These are phyloP conservation scores for Leuctra nigra DNA, from an alignment of 2,888 invertebrate genomes.

Conservation along the genomic window DNA sequence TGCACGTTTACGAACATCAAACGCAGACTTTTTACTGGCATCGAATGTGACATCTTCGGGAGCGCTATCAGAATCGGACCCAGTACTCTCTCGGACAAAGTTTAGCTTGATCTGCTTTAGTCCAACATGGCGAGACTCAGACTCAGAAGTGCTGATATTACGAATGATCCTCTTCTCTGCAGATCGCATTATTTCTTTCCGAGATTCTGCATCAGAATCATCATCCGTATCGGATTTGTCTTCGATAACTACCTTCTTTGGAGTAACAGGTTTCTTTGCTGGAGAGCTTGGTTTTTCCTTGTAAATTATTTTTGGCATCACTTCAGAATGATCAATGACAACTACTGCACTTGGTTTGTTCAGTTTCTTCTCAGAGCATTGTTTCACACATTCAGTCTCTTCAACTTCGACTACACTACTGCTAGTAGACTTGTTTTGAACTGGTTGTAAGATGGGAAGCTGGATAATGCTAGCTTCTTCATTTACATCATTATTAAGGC, in stretches of 20 bases:
- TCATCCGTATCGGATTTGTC: slow-evolving; percentile 20
- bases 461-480: no score
- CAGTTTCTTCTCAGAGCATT: no score
- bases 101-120: not conserved
- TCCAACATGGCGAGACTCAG: slow-evolving; percentile 16
- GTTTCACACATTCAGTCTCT: no score
- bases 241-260: slow-evolving; percentile 6
- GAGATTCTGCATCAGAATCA: slow-evolving; percentile 28
- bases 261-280: not conserved
- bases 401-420: no score
- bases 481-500: no score
- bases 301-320: no score
- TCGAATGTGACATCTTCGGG: slow-evolving; percentile 23
- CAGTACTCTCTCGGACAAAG: not conserved
- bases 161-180: slow-evolving; percentile 24
- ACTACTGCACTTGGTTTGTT: no score
- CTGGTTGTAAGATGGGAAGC: no score
- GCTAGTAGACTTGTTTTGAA: no score
- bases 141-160: slow-evolving; percentile 26
- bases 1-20: slow-evolving; percentile 18
- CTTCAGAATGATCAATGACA: no score
- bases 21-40: not conserved
- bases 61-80: slow-evolving; percentile 24
- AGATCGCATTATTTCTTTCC: slow-evolving; percentile 24
- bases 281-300: not conserved